Evolutionary conservation across 1,140 invertebrate species (phyloP), one percentile per base, ranked within the genome.

Genomic region (Drosophila watanabei): DNA sequence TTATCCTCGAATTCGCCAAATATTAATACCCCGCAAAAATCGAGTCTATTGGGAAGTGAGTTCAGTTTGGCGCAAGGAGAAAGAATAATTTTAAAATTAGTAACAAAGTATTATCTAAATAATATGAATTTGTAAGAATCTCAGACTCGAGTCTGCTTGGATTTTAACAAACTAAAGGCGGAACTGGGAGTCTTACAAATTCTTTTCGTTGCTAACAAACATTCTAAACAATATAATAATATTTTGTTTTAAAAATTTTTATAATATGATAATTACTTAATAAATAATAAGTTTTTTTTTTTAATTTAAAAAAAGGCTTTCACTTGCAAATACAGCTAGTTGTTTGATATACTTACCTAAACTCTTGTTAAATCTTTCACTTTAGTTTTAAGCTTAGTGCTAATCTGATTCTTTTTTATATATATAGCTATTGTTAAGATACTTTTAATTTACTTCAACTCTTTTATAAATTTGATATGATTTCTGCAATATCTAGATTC

Each of bases 11-110:
- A 28, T 32, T 48, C 20, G 28, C 39, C 59, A 48, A 24, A 39
- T 5, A 9, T n/a, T 8, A 43, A 33, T 69, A 43, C 35, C 48
- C 56, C 65, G 70, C 20, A 75, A 49, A 8, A 20, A 11, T 5
- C 1, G 3, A 5, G n/a, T 39, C 11, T 13, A 5, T 14, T n/a
- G 5, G 13, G 4, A 9, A 20, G 2, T 14, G 18, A 20, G 28
- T n/a, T 51, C 1, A 2, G 6, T 54, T 35, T 54, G 33, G 4
- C 6, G 2, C 2, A 20, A 10, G 32, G 1, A 10, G 32, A 4
- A 1, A 20, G 10, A 7, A 5, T 46, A 2, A 20, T 20, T 20
- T 6, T 30, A 11, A 9, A 16, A 13, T 28, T 16, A 16, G 5
- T 6, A 46, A 18, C 1, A 5, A 18, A 14, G 8, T 6, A 5